Evolutionary conservation across 2,888 invertebrate species (phyloP).

Genomic region (Parthenolecanium corni): DNA sequence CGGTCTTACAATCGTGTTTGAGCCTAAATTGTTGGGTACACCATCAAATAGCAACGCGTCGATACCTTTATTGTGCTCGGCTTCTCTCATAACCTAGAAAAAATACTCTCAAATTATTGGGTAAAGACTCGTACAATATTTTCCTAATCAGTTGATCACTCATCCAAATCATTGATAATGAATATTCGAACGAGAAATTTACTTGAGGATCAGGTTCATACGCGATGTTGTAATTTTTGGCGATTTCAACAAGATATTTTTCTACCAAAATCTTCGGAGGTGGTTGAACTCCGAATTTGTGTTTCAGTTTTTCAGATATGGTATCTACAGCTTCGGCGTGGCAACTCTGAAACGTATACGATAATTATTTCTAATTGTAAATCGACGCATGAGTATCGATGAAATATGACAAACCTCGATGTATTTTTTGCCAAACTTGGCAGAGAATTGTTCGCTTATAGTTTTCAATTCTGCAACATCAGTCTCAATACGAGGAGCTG

Average conservation of each 20-base stretch:
- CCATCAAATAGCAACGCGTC: slow-evolving; percentile 54
- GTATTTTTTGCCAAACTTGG: slow-evolving; percentile 90
- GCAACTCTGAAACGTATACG: slow-evolving; percentile 50
- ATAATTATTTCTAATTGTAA: too few species aligned
- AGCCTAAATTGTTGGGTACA: slow-evolving; percentile 50
- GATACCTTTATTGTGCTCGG: slow-evolving; percentile 43
- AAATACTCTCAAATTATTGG: not conserved
- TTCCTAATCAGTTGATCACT: too few species aligned
- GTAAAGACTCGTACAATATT: too few species aligned
- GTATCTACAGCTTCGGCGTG: slow-evolving; percentile 66
- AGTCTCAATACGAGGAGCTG: slow-evolving; percentile 79
- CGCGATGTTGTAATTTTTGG: slow-evolving; percentile 84
- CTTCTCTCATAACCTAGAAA: slow-evolving; percentile 59
- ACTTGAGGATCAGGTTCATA: slow-evolving; percentile 88
- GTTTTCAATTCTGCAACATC: slow-evolving; percentile 65
- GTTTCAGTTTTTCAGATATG: slow-evolving; percentile 80
- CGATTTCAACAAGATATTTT: slow-evolving; percentile 88
- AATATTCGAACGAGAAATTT: slow-evolving; percentile 28
- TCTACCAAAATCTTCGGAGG: slow-evolving; percentile 93
- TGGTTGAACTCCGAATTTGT: slow-evolving; percentile 85
- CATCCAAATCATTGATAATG: not conserved
- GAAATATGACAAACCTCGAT: slow-evolving; percentile 47
- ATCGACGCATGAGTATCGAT: not conserved
- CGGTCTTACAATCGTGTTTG: slow-evolving; percentile 50
- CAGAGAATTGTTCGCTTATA: slow-evolving; percentile 74